Evolutionary conservation across 2,797 vertebrate species (phyloP).

Genomic region (Botia kubotai): DNA sequence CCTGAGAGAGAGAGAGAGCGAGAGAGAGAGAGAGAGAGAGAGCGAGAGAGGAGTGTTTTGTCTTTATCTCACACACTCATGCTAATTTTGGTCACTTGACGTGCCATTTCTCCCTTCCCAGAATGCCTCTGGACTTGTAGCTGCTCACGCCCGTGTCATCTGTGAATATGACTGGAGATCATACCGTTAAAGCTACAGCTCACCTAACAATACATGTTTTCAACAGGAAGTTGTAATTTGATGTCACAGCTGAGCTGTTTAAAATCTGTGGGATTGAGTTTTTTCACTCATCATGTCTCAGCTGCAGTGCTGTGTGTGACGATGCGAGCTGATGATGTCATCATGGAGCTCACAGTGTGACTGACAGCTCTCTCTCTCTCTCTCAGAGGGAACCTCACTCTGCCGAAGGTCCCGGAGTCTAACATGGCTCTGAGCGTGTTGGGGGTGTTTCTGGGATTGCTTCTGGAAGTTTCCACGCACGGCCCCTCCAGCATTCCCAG

Average conservation of each 20-base stretch:
- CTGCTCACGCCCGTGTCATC: background rate
- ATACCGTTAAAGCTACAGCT: no score
- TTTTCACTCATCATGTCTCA: no score
- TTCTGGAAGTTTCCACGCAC: slow-evolving; percentile 82
- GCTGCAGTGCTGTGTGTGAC: background rate
- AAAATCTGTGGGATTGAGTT: no score
- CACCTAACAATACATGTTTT: no score
- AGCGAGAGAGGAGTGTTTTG: slow-evolving; percentile 5
- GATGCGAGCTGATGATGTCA: background rate
- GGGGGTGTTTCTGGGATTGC: slow-evolving; percentile 78
- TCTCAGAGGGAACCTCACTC: slow-evolving; percentile 82
- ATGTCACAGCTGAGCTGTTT: no score
- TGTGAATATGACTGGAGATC: no score
- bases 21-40: background rate
- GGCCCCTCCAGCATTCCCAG: slow-evolving; percentile 85
- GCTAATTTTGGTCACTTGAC: slow-evolving; percentile 43
- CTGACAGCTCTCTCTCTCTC: slow-evolving; percentile 33
- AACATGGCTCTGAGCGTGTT: slow-evolving; percentile 79
- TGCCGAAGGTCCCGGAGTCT: slow-evolving; percentile 72
- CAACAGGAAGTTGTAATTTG: no score
- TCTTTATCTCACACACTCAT: slow-evolving; percentile 23
- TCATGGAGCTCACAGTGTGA: background rate
- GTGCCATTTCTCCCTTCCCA: slow-evolving; percentile 35
- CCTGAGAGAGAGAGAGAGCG: no score
- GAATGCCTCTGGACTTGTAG: background rate